phyloP scores from a whole-genome alignment of 2,888 invertebrate genomes.

The Rhingia rostrata region DNA sequence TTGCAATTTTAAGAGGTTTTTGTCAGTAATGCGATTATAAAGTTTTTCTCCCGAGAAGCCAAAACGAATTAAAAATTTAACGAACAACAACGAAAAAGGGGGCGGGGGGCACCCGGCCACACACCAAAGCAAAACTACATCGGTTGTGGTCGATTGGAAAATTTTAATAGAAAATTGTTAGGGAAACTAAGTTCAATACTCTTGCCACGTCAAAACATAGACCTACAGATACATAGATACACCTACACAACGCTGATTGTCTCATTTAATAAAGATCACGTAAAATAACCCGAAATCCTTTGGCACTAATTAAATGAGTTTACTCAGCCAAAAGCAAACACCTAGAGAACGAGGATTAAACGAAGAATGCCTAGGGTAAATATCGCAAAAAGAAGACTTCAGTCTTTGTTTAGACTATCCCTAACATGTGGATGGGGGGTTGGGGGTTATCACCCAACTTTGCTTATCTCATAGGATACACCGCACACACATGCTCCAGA shows the following conservation, averaged over 20 bases:
- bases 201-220: neutral
- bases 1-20: conserved; percentile 72
- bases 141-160: conserved; percentile 57
- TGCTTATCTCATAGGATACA: conserved; percentile 55
- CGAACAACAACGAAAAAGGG: conserved; percentile 37
- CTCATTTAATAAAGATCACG: conserved; percentile 72
- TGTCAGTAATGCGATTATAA: conserved; percentile 68
- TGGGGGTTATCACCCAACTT: conserved; percentile 59
- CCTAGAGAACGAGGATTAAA: conserved; percentile 38
- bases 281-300: conserved; percentile 56
- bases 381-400: conserved; percentile 11
- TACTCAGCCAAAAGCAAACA: conserved; percentile 58
- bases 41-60: conserved; percentile 54
- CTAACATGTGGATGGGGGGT: conserved; percentile 7
- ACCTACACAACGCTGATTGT: neutral
- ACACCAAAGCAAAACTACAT: conserved; percentile 30
- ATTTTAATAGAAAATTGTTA: conserved; percentile 61
- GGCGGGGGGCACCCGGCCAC: neutral
- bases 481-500: neutral
- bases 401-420: conserved; percentile 19
- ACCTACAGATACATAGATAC: neutral
- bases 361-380: conserved; percentile 24
- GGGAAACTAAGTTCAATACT: neutral
- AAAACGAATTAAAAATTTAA: conserved; percentile 63
- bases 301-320: conserved; percentile 71